phyloP scores from a whole-genome alignment of 2,113 vertebrate species.

The Eleginops maclovinus region DNA sequence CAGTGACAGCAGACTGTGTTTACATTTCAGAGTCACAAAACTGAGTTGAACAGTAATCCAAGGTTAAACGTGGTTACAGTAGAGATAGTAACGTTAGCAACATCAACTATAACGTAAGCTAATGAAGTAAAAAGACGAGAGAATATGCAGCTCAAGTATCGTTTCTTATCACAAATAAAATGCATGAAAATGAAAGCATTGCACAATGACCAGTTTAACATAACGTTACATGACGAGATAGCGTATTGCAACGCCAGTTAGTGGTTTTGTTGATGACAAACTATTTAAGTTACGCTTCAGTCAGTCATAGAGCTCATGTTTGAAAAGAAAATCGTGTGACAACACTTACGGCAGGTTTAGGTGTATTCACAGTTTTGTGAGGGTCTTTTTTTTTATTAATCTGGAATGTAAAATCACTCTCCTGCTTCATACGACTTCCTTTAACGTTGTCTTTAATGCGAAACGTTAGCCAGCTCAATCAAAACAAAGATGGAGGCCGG shows the following conservation, averaged over 20 bases:
- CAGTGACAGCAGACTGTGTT: no score
- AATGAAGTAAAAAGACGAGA: not conserved
- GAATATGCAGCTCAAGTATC: no score
- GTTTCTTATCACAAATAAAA: not conserved
- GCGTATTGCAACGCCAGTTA: not conserved
- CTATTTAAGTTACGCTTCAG: not conserved
- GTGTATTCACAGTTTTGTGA: not conserved
- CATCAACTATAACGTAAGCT: not conserved
- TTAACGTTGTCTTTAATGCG: not conserved
- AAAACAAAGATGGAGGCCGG: constrained; percentile 13
- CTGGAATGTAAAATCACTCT: not conserved
- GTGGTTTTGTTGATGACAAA: not conserved
- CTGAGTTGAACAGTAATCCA: no score
- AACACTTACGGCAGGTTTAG: not conserved
- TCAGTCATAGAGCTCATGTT: not conserved
- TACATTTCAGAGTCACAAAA: no score
- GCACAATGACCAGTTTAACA: not conserved
- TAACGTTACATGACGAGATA: not conserved
- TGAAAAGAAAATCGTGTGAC: not conserved
- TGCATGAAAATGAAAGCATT: not conserved
- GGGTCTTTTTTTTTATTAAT: not conserved
- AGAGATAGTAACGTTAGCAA: no score
- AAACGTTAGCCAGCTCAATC: not conserved
- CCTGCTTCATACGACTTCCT: not conserved
- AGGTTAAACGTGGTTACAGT: no score